Percentiles rank a stretch among this genome's conserved stretches.
These are phyloP conservation scores for Temnothorax unifasciatus DNA, from an alignment of 2,888 invertebrate species.

Conservation along the genomic window DNA sequence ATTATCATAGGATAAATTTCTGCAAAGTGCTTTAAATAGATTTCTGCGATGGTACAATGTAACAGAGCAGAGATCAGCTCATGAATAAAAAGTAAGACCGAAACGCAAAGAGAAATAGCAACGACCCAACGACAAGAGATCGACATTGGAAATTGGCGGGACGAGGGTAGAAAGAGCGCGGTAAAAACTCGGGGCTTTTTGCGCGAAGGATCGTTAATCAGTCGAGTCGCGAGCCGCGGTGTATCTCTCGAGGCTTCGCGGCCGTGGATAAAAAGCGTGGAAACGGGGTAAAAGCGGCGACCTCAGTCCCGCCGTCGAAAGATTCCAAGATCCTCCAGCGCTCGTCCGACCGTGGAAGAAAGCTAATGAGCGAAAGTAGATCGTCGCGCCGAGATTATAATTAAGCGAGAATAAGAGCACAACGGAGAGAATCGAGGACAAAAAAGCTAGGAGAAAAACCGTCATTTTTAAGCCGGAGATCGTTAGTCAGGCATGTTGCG, in stretches of 20 bases:
- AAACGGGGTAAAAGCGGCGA: conserved; percentile 51
- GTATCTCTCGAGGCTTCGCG: conserved; percentile 55
- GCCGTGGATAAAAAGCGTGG: conserved; percentile 41
- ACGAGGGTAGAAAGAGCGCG: conserved; percentile 8
- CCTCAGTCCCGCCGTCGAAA: conserved; percentile 31
- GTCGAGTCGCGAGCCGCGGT: conserved; percentile 61
- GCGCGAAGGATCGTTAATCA: conserved; percentile 38
- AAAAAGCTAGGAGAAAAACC: conserved; percentile 58
- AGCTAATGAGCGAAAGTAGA: conserved; percentile 59
- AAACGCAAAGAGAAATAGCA: conserved; percentile 29
- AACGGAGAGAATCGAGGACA: conserved; percentile 39
- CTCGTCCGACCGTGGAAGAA: conserved; percentile 56
- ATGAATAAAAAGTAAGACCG: conserved; percentile 6
- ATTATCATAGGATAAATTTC: not conserved
- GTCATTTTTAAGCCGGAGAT: conserved; percentile 73
- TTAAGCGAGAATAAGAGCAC: conserved; percentile 57
- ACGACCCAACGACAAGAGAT: conserved; percentile 31
- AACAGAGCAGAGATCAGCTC: conserved; percentile 18
- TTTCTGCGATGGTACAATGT: not conserved
- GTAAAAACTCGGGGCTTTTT: conserved; percentile 26
- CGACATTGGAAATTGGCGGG: conserved; percentile 54
- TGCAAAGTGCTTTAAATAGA: not conserved
- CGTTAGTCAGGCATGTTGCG: conserved; percentile 81
- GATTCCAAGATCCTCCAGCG: conserved; percentile 50
- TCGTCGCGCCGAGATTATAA: conserved; percentile 56